These are phyloP conservation scores for Anthoscopus minutus DNA, from an alignment of 2,113 vertebrate species.

Conservation along the genomic window DNA sequence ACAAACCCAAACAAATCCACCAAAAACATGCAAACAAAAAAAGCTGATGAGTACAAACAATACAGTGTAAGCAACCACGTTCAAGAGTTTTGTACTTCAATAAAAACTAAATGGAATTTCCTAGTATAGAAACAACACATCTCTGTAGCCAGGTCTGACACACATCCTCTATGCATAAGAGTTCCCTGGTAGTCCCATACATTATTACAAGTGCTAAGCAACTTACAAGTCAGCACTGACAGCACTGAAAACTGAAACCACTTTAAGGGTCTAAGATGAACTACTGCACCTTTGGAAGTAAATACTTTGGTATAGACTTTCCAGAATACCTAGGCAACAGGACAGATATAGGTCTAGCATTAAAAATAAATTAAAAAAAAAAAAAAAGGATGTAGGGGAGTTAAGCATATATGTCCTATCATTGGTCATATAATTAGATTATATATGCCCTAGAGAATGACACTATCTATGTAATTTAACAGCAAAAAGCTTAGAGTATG, in stretches of 20 bases:
- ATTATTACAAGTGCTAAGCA: not conserved
- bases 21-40: not conserved
- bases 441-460: not conserved
- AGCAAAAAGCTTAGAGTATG: not conserved
- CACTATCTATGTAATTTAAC: not conserved
- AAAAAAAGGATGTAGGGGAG: accelerated
- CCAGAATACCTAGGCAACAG: not conserved
- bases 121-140: not conserved
- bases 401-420: not conserved
- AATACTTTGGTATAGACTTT: not conserved
- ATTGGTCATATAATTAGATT: not conserved
- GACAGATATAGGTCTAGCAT: not conserved
- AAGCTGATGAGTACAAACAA: not conserved
- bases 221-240: not conserved
- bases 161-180: accelerated
- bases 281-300: not conserved
- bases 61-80: not conserved
- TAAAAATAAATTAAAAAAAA: not conserved
- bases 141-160: not conserved
- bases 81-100: not conserved
- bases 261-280: not conserved
- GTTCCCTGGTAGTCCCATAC: not conserved
- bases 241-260: not conserved
- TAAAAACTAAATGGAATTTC: not conserved
- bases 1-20: not conserved